A percentile compares a stretch with the other conserved stretches of the same genome.
Conservation (phyloP, 2,888 invertebrate species). For the Chrysina gloriosa region DNA sequence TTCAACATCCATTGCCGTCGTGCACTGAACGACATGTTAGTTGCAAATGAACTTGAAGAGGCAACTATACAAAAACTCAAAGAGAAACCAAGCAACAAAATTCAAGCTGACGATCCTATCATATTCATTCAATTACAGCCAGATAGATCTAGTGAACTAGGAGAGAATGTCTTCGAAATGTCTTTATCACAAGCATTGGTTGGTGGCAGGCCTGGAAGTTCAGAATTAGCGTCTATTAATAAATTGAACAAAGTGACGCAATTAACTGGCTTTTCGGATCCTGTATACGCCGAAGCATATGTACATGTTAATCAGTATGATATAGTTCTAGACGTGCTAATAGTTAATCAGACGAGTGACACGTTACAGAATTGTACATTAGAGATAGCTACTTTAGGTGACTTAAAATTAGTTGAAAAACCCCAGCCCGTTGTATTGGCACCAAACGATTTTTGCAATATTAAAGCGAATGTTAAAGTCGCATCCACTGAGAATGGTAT, state of each 20-base stretch:
- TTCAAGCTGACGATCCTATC: slow-evolving; percentile 90
- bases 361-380: slow-evolving; percentile 98
- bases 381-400: slow-evolving; percentile 97
- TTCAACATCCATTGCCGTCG: slow-evolving; percentile 81
- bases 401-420: slow-evolving; percentile 97
- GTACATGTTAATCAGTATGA: slow-evolving; percentile 99
- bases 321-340: slow-evolving; percentile 96
- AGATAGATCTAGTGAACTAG: slow-evolving; percentile 63
- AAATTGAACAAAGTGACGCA: slow-evolving; percentile 86
- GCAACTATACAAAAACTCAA: slow-evolving; percentile 72
- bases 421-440: slow-evolving; percentile 96
- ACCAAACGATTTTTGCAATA: slow-evolving; percentile 97
- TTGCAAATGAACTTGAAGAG: slow-evolving; percentile 81
- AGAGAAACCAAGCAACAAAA: slow-evolving; percentile 74
- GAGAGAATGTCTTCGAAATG: slow-evolving; percentile 92
- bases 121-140: slow-evolving; percentile 81
- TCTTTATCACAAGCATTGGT: slow-evolving; percentile 91
- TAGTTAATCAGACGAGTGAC: slow-evolving; percentile 98
- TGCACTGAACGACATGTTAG: slow-evolving; percentile 85
- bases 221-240: slow-evolving; percentile 69
- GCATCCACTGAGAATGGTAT: slow-evolving; percentile 99
- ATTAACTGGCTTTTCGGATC: slow-evolving; percentile 98
- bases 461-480: slow-evolving; percentile 99
- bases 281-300: slow-evolving; percentile 99
- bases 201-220: slow-evolving; percentile 66